Conservation (phyloP, 2,888 invertebrate species). For the Beris chalybata region DNA sequence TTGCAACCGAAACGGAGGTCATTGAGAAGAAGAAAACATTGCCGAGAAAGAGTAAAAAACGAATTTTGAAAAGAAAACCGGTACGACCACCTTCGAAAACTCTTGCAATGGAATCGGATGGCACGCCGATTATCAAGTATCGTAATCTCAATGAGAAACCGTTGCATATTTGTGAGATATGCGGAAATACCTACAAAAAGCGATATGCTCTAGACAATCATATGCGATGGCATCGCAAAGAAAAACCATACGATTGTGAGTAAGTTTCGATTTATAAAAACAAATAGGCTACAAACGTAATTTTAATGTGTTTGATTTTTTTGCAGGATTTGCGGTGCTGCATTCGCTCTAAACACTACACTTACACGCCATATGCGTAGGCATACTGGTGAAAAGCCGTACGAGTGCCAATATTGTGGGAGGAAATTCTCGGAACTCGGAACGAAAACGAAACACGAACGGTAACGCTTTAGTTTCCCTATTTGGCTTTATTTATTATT, state of each 20-base stretch:
- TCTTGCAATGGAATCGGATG: slow-evolving; percentile 23
- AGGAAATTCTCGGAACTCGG: slow-evolving; percentile 54
- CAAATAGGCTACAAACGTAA: not conserved
- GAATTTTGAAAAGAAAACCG: not conserved
- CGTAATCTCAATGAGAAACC: slow-evolving; percentile 12
- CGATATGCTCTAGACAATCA: slow-evolving; percentile 25
- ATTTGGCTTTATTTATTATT: not conserved
- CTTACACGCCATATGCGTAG: slow-evolving; percentile 54
- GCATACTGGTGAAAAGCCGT: slow-evolving; percentile 53
- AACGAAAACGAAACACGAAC: slow-evolving; percentile 53
- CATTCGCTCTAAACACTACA: slow-evolving; percentile 54
- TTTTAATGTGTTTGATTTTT: slow-evolving; percentile 10
- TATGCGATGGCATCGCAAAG: slow-evolving; percentile 41
- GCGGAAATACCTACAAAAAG: slow-evolving; percentile 24
- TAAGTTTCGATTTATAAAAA: slow-evolving; percentile 40
- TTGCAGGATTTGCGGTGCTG: slow-evolving; percentile 50
- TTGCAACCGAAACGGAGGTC: no score
- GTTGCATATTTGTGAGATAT: slow-evolving; percentile 20
- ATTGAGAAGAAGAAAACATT: no score
- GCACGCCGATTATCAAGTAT: slow-evolving; percentile 22
- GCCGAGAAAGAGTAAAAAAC: no score
- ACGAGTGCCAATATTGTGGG: slow-evolving; percentile 51
- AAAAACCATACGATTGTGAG: slow-evolving; percentile 54
- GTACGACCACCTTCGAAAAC: slow-evolving; percentile 13
- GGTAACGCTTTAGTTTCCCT: slow-evolving; percentile 42